Evolutionary conservation across 2,113 vertebrate genomes (phyloP), one percentile per base, ranked within the genome.

Genomic region (Barbus barbus): DNA sequence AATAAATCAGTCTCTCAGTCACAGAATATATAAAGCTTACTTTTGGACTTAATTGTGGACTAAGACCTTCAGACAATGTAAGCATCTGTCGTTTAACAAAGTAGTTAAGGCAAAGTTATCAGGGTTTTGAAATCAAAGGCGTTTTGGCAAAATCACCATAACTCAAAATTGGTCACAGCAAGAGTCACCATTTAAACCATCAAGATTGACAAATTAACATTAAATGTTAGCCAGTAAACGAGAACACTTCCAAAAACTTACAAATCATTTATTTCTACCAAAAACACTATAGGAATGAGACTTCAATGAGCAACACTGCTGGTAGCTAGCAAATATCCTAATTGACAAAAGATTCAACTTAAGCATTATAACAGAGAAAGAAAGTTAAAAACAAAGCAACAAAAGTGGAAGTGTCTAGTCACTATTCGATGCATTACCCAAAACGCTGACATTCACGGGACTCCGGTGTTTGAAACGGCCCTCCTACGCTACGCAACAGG

Each of bases 251-350:
- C 71, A 74, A 74, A 73, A 81, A 69, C 61, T 65, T 81, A 94
- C 90, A 90, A 94, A 93, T 92, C 92, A 91, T 95, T 95, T 95
- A 94, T 95, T 95, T 94, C 93, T 94, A 95, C 92, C 93, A 93
- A 94, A 94, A 91, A 94, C 94, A 94, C 93, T 94, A 92, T 92
- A 93, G 92, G 93, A 94, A 94, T 94, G 92, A 92, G 90, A 93
- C 89, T 91, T 90, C 92, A 93, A 91, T 93, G 90, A 92, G 92
- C 92, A 92, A 92, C 90, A 88, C 80, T 89, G 90, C 91, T 92
- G 74, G 44, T 33, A 9, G 7, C 74, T 53, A 53, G 74, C 74
- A 76, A 76, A 33, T 75, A 33, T 56, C 48, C 28, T 31, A 77
- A 56, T 11, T 77, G 46, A 77, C 72, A 74, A 74, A 51, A 48